These are phyloP conservation scores for Lamprologus sp. DNA, from an alignment of 2,113 vertebrate genomes.

Conservation along the genomic window DNA sequence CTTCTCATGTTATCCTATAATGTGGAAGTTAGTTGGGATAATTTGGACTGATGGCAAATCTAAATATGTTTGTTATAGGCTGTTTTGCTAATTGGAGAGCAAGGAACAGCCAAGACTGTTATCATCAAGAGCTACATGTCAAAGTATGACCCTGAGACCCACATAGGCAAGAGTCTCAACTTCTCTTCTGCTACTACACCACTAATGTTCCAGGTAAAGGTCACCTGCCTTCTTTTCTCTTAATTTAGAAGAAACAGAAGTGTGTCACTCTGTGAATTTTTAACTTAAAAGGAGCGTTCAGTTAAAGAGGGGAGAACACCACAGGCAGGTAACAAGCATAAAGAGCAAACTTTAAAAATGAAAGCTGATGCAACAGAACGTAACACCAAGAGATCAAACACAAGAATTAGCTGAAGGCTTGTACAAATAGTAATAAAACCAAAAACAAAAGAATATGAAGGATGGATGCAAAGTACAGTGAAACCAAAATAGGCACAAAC, in stretches of 20 bases:
- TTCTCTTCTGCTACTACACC: conserved; percentile 96
- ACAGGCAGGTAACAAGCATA: neutral
- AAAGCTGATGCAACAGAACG: neutral
- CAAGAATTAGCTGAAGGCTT: neutral
- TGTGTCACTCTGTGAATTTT: neutral
- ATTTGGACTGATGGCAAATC: neutral
- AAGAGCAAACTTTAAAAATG: neutral
- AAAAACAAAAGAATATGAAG: neutral
- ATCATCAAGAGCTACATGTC: conserved; percentile 90
- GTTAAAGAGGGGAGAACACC: neutral
- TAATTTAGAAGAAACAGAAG: neutral
- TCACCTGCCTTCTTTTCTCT: neutral
- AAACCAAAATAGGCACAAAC: neutral
- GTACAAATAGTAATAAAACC: neutral
- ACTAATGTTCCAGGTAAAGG: conserved; percentile 89
- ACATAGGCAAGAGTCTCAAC: conserved; percentile 83
- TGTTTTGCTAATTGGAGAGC: conserved; percentile 91
- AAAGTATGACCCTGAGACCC: conserved; percentile 84
- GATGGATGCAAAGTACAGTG: neutral
- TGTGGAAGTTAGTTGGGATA: neutral
- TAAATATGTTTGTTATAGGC: conserved; percentile 63
- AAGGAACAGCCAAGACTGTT: conserved; percentile 95
- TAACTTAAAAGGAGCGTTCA: neutral
- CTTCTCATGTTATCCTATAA: neutral
- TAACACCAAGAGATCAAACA: neutral